Evolutionary conservation across 2,113 vertebrate genomes (phyloP).

Genomic region (Corythaeola cristata): DNA sequence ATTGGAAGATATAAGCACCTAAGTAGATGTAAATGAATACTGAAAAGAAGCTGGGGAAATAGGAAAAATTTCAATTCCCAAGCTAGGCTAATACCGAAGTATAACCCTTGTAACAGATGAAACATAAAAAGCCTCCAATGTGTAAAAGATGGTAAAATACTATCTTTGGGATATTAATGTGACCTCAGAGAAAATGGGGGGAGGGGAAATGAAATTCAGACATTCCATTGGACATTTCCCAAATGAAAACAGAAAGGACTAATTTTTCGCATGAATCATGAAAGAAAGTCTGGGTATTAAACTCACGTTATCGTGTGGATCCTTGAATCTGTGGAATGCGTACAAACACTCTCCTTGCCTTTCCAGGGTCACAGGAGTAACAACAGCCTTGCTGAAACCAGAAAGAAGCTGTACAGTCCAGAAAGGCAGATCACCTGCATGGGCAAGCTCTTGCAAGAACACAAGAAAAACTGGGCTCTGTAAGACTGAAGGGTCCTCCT

Average conservation of each 20-base stretch:
- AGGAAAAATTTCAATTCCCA: not conserved
- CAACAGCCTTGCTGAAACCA: not conserved
- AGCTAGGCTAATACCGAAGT: not conserved
- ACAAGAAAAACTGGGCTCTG: not conserved
- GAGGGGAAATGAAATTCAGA: not conserved
- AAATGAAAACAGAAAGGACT: not conserved
- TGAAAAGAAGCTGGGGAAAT: slow-evolving; percentile 5
- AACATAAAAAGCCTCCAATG: not conserved
- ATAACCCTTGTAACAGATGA: not conserved
- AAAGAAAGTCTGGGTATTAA: not conserved
- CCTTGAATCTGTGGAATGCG: not conserved
- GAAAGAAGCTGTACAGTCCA: slow-evolving; percentile 10
- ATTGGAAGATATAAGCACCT: not conserved
- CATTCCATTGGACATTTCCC: not conserved
- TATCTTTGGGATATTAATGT: not conserved
- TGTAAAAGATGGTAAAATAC: slow-evolving; percentile 12
- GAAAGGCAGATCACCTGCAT: not conserved
- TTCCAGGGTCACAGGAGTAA: slow-evolving; percentile 6
- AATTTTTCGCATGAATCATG: not conserved
- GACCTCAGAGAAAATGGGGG: slow-evolving; percentile 13
- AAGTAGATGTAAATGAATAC: not conserved
- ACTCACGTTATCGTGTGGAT: not conserved
- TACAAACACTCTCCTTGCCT: not conserved
- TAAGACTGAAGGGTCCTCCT: not conserved
- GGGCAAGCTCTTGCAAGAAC: not conserved